Conservation (phyloP, 2,113 vertebrate species). For the Tragelaphus buxtoni region DNA sequence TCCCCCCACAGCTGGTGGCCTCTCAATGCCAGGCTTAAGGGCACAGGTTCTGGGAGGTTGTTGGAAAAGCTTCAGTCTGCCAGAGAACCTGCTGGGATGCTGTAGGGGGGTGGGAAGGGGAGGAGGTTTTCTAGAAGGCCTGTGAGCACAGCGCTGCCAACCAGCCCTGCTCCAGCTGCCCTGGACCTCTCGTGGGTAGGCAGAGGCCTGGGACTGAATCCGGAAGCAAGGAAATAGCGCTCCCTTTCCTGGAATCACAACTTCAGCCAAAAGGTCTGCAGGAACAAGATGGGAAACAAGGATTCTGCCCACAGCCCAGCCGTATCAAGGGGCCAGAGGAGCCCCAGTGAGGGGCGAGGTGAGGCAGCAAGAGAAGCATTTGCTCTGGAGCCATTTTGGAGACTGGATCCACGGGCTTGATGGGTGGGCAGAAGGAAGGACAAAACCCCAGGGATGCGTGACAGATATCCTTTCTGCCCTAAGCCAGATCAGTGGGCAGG, state of each 20-base stretch:
- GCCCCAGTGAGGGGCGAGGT: background rate
- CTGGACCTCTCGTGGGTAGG: background rate
- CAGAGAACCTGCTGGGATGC: background rate
- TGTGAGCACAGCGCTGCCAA: background rate
- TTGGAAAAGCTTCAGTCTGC: background rate
- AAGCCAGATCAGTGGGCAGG: background rate
- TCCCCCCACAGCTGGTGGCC: background rate
- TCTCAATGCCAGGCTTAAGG: background rate
- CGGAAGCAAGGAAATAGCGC: fast-evolving
- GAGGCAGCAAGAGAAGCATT: background rate
- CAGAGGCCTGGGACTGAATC: background rate
- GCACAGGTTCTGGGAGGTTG: background rate
- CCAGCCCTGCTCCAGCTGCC: background rate
- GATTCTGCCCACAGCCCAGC: background rate
- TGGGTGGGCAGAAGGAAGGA: background rate
- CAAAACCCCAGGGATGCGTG: fast-evolving
- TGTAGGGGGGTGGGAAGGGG: fast-evolving
- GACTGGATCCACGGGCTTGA: background rate
- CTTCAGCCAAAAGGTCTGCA: background rate
- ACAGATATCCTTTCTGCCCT: background rate
- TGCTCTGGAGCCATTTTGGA: background rate
- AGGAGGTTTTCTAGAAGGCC: background rate
- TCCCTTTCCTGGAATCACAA: background rate
- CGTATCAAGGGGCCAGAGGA: background rate
- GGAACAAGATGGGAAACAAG: fast-evolving